Evolutionary conservation across 2,888 invertebrate species (phyloP), one percentile per base, ranked within the genome.

Genomic region (Macrosoma leucophasiata): DNA sequence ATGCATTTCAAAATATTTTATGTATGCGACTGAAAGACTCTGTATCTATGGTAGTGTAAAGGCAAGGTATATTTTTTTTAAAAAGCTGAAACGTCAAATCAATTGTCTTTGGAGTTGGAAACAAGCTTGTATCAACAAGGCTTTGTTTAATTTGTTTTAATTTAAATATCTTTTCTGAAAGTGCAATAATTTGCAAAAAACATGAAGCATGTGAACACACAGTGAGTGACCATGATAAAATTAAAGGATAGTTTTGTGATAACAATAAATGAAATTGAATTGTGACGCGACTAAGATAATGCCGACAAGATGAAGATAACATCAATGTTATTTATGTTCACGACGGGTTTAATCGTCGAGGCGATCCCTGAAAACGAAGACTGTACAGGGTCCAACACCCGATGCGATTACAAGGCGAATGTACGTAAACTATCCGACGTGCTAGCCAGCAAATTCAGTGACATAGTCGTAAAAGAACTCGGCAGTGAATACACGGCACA

Each of bases 241-340:
- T 28, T 12, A 18, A 13, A 36, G 19, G 10, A 31, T 28, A 31
- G 12, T 13, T 13, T 11, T 18, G 9, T 8, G 3, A 15, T 27
- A 13, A 8, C 3, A 14, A 31, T 8, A 37, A 33, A 7, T 26
- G 12, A 19, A 33, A 41, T 50, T 45, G 30, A 45, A 51, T 37
- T 46, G 43, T 50, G 49, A 49, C 35, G 38, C 33, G 44, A 64
- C 52, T 58, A 67, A 73, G 61, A 67, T 61, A 58, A 60, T 62
- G 66, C 63, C 55, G 62, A 70, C 65, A 79, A 67, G 55, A 82
- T 82, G 82, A 78, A 69, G 70, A 41, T 66, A 57, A 59, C 73
- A 67, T 64, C 68, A 49, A 53, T 74, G 50, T 56, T 77, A 53
- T 61, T 79, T 58, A 61, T 62, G 54, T 62, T 76, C 56, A 52